Evolutionary conservation across 2,797 vertebrate genomes (phyloP), one percentile per base, ranked within the genome.

Genomic region (Ficedula albicollis): DNA sequence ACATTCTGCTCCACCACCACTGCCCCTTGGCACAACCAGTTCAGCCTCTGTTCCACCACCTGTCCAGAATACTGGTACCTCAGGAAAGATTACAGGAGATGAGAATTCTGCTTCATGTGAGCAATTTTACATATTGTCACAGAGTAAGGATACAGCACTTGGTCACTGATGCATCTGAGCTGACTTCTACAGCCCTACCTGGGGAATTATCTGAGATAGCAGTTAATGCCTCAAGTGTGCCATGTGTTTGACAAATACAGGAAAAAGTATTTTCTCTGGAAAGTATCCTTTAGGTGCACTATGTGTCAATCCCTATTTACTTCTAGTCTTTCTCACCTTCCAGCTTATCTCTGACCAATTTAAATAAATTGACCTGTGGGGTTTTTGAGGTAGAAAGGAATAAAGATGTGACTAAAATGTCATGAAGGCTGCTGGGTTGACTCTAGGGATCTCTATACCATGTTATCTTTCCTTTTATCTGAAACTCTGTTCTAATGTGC

Each of bases 301-400:
- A 10, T 66, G 5, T 92, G 63, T 84, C 93, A 74, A 38, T 86
- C 44, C 15, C 39, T 79, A 3, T 86, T 85, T 95, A 69, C 82
- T 84, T 93, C 41, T n/a, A 77, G 49, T 49, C 63, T 86, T 84
- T 78, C 62, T 93, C 44, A 16, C 81, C 90, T 92, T 38, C 27
- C 27, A 59, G 20, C 38, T 87, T 77, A 74, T 90, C 49, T 92
- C 76, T 90, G 81, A 68, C 72, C 86, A 75, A 84, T 92, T 94
- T 93, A 93, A 96, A 95, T 96, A 87, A 93, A 90, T 90, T 95
- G 90, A 95, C 93, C 84, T 96, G 95, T 87, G 88, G 67, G 49
- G 23, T n/a, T 93, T 95, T 85, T 89, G 77, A 95, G 77, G 64
- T 77, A 84, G 74, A 52, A 85, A 49, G 58, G 90, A 96, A 87